A percentile compares a stretch with the other conserved stretches of the same genome.
Evolutionary conservation across 2,797 vertebrate species (phyloP).

Genomic region (Phoxinus dragarum): DNA sequence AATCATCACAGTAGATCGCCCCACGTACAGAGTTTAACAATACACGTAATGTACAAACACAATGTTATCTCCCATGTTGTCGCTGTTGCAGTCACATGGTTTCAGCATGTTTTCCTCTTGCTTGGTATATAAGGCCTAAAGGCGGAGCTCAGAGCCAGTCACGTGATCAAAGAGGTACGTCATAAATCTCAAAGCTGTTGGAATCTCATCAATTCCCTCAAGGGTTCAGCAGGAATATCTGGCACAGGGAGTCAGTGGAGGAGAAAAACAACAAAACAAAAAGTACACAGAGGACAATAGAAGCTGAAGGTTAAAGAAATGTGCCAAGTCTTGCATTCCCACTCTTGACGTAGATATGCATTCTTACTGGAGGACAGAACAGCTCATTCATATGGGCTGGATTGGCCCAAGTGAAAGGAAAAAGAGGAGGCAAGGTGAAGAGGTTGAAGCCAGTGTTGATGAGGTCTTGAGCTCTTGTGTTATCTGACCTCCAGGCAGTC

Average conservation of each 20-base stretch:
- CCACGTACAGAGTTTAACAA: slow-evolving; percentile 76
- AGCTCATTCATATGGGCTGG: slow-evolving; percentile 65
- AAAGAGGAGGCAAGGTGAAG: slow-evolving; percentile 31
- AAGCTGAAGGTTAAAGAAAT: slow-evolving; percentile 59
- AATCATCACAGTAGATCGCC: slow-evolving; percentile 74
- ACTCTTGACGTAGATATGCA: slow-evolving; percentile 40
- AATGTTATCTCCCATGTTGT: slow-evolving; percentile 62
- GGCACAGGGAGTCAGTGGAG: slow-evolving; percentile 33
- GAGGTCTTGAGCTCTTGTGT: slow-evolving; percentile 68
- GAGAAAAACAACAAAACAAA: slow-evolving; percentile 27
- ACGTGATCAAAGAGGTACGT: slow-evolving; percentile 35
- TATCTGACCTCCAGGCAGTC: slow-evolving; percentile 93
- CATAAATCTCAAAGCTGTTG: background rate
- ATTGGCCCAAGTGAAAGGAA: slow-evolving; percentile 61
- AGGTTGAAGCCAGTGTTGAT: slow-evolving; percentile 47
- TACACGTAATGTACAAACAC: slow-evolving; percentile 70
- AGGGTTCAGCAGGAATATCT: slow-evolving; percentile 34
- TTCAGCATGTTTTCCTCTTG: slow-evolving; percentile 43
- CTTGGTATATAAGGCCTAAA: slow-evolving; percentile 70
- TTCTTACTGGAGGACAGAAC: slow-evolving; percentile 59
- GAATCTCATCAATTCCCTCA: slow-evolving; percentile 20
- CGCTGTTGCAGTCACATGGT: slow-evolving; percentile 56
- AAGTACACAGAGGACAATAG: slow-evolving; percentile 51
- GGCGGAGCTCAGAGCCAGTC: slow-evolving; percentile 62
- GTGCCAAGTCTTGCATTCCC: slow-evolving; percentile 46